Conservation (phyloP, 1,140 invertebrate species). For the Psix sp. region DNA sequence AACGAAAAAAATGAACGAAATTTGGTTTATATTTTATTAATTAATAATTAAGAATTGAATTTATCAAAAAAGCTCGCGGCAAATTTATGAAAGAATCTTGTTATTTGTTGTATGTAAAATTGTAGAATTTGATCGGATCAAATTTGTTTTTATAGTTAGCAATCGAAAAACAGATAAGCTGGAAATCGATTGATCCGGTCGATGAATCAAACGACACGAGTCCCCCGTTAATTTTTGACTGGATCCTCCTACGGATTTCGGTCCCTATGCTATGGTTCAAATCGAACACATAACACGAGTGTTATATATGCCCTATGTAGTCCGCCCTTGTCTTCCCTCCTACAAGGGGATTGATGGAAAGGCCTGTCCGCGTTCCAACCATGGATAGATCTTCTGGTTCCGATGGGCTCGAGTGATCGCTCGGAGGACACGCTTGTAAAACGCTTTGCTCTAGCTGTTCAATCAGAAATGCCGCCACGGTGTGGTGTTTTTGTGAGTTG, state of each 20-base stretch:
- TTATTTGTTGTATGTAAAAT: no score
- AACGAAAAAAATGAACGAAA: no score
- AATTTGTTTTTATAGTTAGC: slow-evolving; percentile 27
- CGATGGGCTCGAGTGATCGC: slow-evolving; percentile 31
- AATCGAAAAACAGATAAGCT: slow-evolving; percentile 21
- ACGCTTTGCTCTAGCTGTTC: slow-evolving; percentile 35
- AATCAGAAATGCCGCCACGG: slow-evolving; percentile 23
- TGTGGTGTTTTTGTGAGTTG: slow-evolving; percentile 35
- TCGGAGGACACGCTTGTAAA: slow-evolving; percentile 45
- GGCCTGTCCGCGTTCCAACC: slow-evolving; percentile 60
- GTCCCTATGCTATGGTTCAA: slow-evolving; percentile 21
- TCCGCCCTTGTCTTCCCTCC: slow-evolving; percentile 57
- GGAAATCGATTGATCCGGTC: slow-evolving; percentile 15
- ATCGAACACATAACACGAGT: slow-evolving; percentile 45
- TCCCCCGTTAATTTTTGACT: slow-evolving; percentile 39
- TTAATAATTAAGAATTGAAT: no score
- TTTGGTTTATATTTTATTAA: no score
- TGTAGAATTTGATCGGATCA: no score
- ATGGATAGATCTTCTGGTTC: slow-evolving; percentile 59
- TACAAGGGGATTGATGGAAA: slow-evolving; percentile 64
- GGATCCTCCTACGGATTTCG: slow-evolving; percentile 22
- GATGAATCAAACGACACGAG: slow-evolving; percentile 34
- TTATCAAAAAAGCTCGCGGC: no score
- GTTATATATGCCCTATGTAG: slow-evolving; percentile 49
- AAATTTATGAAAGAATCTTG: no score